These are phyloP conservation scores for Podabrus alpinus DNA, from an alignment of 2,888 invertebrate genomes.

Conservation along the genomic window DNA sequence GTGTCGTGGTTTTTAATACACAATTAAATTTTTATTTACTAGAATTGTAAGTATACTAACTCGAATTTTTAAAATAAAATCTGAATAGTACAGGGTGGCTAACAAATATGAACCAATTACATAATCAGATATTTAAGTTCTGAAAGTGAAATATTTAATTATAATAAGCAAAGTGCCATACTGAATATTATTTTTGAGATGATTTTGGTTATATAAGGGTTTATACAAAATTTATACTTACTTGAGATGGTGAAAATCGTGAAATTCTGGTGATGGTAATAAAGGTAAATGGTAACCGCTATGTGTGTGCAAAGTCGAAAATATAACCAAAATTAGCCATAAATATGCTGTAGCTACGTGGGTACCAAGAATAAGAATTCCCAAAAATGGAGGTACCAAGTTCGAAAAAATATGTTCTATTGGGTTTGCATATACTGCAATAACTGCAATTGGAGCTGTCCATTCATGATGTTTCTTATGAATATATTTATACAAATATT, in stretches of 20 bases:
- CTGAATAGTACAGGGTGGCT: no score
- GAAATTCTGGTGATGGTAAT: slow-evolving; percentile 71
- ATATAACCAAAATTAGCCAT: slow-evolving; percentile 78
- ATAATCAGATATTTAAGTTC: no score
- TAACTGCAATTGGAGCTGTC: slow-evolving; percentile 85
- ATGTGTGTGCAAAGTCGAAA: slow-evolving; percentile 80
- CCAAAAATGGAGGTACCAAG: slow-evolving; percentile 74
- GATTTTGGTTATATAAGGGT: no score
- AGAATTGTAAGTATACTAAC: no score
- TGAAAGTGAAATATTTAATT: no score
- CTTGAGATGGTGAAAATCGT: slow-evolving; percentile 88
- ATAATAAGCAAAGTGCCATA: no score
- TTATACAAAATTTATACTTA: slow-evolving; percentile 54
- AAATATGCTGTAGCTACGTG: slow-evolving; percentile 78
- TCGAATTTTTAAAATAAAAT: no score
- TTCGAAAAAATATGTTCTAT: slow-evolving; percentile 78
- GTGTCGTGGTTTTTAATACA: no score
- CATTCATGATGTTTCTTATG: slow-evolving; percentile 89
- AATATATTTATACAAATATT: slow-evolving; percentile 75
- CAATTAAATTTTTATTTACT: no score
- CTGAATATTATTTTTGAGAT: no score
- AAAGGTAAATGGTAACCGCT: slow-evolving; percentile 72
- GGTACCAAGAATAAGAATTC: slow-evolving; percentile 73
- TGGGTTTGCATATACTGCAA: slow-evolving; percentile 81
- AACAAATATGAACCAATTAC: no score